Percentiles rank a stretch among this genome's conserved stretches.
Conservation (phyloP, 2,797 vertebrate genomes). For the Propithecus deckenii region DNA sequence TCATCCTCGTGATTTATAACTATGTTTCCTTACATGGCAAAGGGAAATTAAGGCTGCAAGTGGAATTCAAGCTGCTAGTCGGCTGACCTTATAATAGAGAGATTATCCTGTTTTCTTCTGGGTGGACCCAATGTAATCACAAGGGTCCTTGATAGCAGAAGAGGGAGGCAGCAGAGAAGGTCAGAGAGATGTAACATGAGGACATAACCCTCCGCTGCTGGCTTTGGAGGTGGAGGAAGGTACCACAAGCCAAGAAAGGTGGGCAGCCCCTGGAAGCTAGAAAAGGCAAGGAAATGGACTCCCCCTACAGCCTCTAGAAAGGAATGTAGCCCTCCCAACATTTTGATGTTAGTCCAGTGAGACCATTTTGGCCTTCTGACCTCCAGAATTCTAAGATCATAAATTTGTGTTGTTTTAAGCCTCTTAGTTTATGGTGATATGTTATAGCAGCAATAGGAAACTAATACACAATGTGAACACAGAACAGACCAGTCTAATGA, state of each 20-base stretch:
- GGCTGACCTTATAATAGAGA: not conserved
- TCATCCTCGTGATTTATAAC: not conserved
- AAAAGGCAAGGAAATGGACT: not conserved
- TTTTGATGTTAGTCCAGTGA: not conserved
- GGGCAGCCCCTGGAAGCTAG: not conserved
- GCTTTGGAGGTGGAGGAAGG: not conserved
- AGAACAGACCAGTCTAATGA: not conserved
- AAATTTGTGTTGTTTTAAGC: not conserved
- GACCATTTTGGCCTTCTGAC: not conserved
- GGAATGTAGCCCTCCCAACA: not conserved
- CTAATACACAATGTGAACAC: not conserved
- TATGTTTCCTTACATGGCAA: not conserved
- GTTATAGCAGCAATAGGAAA: not conserved
- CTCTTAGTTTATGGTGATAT: not conserved
- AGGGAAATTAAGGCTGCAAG: not conserved
- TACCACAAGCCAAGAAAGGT: not conserved
- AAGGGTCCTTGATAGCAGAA: not conserved
- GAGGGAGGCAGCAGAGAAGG: not conserved
- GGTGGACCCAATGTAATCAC: not conserved
- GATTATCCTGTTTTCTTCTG: not conserved
- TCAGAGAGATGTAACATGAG: not conserved
- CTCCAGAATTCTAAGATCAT: not conserved
- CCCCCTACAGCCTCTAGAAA: not conserved
- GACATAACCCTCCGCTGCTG: not conserved
- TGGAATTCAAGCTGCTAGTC: not conserved